Base-by-base conservation (phyloP, 2,113 vertebrate species). In the Silurus glanis region DNA sequence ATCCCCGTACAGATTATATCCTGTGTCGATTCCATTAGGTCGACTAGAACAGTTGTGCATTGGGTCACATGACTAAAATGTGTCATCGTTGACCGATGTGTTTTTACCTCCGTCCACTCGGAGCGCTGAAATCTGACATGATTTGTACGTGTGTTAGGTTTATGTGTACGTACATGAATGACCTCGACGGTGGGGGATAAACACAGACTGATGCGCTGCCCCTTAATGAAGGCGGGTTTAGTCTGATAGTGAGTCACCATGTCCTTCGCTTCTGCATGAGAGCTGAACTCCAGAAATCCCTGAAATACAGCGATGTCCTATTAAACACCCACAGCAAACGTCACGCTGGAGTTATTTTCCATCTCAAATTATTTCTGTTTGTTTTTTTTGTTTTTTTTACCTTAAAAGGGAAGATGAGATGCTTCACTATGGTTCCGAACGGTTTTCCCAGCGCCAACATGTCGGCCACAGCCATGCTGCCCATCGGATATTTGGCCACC, bases 201-300 rank as follows among this genome's bases (percentile, higher is more conserved):
- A 67, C 88, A 90, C 51, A 91, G 62, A 71, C 28, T 66, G 61
- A 90, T 69, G 83, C 74, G 66, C 21, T 86, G 72, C 17, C 87
- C 83, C 80, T 89, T 91, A 72, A 90, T 76, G 71, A 74, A 90
- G 58, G 89, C 87, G 14, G 87, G 87, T 74, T 90, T 91, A n/a
- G 78, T 28, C 58, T 87, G 66, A 37, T 86, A 90, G 69, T 90
- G 88, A 59, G 37, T 86, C 21, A 90, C 89, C 91, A 91, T 91
- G 25, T 72, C 83, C 47, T 83, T 80, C 3, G 91, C 91, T 83
- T 91, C 91, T 16, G 85, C 69, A 51, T 90, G 88, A 37, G 90
- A 83, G 72, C 61, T 88, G 71, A 91, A 90, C 83, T 91, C 91
- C 84, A 91, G 72, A 81, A 91, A 91, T 4, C 91, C 91, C 91